A percentile compares a stretch with the other conserved stretches of the same genome.
These are phyloP conservation scores for Papilio polyxenes DNA, from an alignment of 1,140 invertebrate genomes.

Conservation along the genomic window DNA sequence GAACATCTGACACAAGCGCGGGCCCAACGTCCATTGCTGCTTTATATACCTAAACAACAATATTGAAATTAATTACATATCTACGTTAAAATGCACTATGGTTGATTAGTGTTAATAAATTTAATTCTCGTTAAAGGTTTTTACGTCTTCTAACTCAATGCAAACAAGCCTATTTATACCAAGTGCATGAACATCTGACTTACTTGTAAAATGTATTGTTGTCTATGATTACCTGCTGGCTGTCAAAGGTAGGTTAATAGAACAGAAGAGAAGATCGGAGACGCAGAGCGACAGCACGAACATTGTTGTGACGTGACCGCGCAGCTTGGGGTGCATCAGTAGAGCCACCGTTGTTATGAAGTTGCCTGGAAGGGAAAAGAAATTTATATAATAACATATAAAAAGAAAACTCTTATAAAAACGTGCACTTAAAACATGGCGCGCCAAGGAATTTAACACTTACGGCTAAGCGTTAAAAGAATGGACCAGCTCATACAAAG, in stretches of 20 bases:
- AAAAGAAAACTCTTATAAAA: no score
- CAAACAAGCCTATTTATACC: background rate
- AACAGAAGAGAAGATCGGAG: slow-evolving; percentile 92
- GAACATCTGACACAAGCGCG: slow-evolving; percentile 89
- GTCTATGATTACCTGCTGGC: slow-evolving; percentile 84
- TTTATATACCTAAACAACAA: slow-evolving; percentile 85
- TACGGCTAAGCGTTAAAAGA: no score
- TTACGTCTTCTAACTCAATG: background rate
- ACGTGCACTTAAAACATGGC: no score
- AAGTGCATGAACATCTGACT: background rate
- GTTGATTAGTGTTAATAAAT: background rate
- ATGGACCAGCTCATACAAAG: no score
- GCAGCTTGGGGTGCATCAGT: slow-evolving; percentile 87
- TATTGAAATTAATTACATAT: background rate
- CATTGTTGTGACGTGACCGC: slow-evolving; percentile 91
- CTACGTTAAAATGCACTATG: background rate
- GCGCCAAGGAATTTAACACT: no score
- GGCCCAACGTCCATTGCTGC: slow-evolving; percentile 91
- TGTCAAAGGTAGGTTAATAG: slow-evolving; percentile 91
- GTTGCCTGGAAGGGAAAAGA: slow-evolving; percentile 84
- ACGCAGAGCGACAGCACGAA: slow-evolving; percentile 93
- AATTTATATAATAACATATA: background rate
- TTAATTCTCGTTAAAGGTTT: no score
- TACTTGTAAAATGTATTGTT: background rate
- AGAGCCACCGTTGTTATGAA: slow-evolving; percentile 89